A percentile compares a stretch with the other conserved stretches of the same genome.
phyloP scores from a whole-genome alignment of 2,113 vertebrate genomes.

The Labrus mixtus region DNA sequence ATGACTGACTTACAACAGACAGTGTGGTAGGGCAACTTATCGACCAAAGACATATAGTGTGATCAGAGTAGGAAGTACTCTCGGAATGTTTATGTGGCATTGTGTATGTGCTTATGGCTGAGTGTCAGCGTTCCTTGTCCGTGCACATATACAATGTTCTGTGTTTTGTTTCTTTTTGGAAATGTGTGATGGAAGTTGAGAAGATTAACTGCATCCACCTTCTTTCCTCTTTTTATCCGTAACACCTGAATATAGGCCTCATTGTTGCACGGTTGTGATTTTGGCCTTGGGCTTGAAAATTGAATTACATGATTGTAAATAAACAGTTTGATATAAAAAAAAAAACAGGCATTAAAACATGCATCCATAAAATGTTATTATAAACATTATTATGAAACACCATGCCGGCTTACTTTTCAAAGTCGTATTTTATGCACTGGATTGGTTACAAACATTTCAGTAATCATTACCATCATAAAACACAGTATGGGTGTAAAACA shows the following conservation, averaged over 20 bases:
- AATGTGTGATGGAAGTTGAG: neutral
- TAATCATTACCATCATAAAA: constrained; percentile 58
- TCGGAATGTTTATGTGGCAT: constrained; percentile 53
- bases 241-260: neutral
- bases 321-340: neutral
- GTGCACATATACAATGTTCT: neutral
- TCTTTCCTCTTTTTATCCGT: constrained; percentile 14
- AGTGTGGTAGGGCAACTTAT: constrained; percentile 27
- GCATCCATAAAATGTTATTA: constrained; percentile 5
- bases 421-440: constrained; percentile 22
- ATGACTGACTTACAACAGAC: constrained; percentile 76
- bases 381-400: constrained; percentile 16
- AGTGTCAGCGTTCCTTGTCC: neutral
- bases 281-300: constrained; percentile 7
- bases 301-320: constrained; percentile 12
- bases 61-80: constrained; percentile 19
- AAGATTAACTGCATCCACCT: neutral
- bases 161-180: neutral
- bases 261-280: neutral
- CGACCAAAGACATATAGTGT: constrained; percentile 2
- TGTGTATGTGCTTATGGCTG: constrained; percentile 17
- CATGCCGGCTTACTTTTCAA: constrained; percentile 25
- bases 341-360: constrained; percentile 23
- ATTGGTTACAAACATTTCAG: constrained; percentile 37
- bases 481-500: constrained; percentile 49